Evolutionary conservation across 2,797 vertebrate species (phyloP).

Genomic region (Cheirogaleus major): DNA sequence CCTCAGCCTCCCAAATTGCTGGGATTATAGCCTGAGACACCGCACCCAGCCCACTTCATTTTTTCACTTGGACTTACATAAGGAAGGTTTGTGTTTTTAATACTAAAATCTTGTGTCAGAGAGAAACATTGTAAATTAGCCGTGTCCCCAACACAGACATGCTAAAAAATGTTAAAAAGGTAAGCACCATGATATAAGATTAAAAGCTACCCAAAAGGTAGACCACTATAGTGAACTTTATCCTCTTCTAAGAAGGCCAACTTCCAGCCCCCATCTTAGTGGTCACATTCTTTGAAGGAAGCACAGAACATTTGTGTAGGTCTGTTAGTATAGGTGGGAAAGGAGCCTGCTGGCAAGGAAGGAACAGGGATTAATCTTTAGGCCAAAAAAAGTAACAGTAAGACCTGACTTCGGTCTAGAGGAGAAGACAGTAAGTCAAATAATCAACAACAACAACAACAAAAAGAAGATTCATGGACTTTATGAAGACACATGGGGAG

Average conservation of each 20-base stretch:
- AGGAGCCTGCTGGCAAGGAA: background rate
- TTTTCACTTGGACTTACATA: background rate
- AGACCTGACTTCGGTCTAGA: background rate
- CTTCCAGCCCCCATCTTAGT: background rate
- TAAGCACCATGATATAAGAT: background rate
- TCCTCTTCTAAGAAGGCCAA: background rate
- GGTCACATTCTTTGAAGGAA: background rate
- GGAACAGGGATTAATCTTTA: background rate
- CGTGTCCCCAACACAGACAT: background rate
- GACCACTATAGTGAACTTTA: background rate
- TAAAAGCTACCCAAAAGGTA: background rate
- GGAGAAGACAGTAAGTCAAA: background rate
- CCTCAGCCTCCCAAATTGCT: too few relatives aligned
- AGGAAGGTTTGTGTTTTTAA: background rate
- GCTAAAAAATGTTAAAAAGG: background rate
- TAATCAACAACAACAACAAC: background rate
- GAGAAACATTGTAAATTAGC: background rate
- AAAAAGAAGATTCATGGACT: background rate
- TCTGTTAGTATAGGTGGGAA: background rate
- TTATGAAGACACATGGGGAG: background rate
- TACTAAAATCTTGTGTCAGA: background rate
- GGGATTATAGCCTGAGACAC: too few relatives aligned
- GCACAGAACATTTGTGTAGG: background rate
- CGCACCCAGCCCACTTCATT: background rate
- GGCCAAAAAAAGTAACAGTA: background rate